Percentiles rank a stretch among this genome's conserved stretches.
phyloP scores from a whole-genome alignment of 2,797 vertebrate genomes.

The Neosalanx taihuensis region DNA sequence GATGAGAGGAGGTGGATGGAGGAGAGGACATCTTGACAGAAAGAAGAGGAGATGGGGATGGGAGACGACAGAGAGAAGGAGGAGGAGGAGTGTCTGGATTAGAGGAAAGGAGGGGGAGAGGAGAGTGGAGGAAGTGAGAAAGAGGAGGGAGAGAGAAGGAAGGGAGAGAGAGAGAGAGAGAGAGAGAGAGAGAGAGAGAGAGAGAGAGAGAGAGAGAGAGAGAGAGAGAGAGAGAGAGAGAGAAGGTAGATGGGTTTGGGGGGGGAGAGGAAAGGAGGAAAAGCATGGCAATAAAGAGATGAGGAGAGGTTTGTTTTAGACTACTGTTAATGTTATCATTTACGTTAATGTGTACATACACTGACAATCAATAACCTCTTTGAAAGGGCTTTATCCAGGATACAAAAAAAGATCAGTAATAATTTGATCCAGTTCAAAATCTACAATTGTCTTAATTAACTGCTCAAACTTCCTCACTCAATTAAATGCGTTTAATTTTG shows the following conservation, averaged over 20 bases:
- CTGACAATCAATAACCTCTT: too few relatives aligned
- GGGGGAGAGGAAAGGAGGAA: too few relatives aligned
- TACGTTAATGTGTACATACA: too few relatives aligned
- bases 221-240: background rate
- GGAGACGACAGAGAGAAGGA: constrained; percentile 15
- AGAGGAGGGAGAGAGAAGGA: background rate
- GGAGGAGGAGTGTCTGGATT: background rate
- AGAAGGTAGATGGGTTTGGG: too few relatives aligned
- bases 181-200: background rate
- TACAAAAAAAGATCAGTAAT: background rate
- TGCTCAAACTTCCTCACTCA: background rate
- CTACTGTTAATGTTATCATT: too few relatives aligned
- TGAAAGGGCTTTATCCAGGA: too few relatives aligned
- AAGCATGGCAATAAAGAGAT: too few relatives aligned
- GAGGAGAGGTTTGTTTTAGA: too few relatives aligned
- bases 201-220: background rate
- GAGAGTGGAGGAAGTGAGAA: background rate
- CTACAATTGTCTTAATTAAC: background rate
- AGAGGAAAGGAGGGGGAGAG: too few relatives aligned
- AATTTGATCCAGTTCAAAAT: background rate
- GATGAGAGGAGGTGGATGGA: too few relatives aligned
- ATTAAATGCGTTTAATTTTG: constrained; percentile 5
- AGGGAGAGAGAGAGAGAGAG: background rate
- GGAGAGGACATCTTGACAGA: too few relatives aligned
- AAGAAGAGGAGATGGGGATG: background rate